Evolutionary conservation across 2,797 vertebrate genomes (phyloP).

Genomic region (Loris lydekkerianus): DNA sequence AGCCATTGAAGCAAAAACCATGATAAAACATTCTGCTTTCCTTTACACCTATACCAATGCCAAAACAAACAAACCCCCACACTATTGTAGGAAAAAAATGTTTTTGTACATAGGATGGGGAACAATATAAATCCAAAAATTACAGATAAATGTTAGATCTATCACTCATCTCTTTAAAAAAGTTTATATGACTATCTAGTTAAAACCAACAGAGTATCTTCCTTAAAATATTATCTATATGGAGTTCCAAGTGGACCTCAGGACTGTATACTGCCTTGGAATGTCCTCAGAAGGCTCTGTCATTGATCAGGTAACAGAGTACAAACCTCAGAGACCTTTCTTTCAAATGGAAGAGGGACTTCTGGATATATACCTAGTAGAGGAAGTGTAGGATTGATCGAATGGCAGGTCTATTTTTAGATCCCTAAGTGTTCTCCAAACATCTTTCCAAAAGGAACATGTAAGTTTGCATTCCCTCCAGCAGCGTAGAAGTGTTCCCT

Average conservation of each 20-base stretch:
- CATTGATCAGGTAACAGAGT: constrained; percentile 86
- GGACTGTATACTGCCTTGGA: constrained; percentile 88
- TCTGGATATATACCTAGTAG: too few relatives aligned
- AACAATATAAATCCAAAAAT: constrained; percentile 91
- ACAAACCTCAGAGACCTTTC: constrained; percentile 91
- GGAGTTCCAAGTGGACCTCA: constrained; percentile 86
- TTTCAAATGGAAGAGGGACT: constrained; percentile 87
- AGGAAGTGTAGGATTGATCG: too few relatives aligned
- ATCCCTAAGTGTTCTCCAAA: too few relatives aligned
- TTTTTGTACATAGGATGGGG: constrained; percentile 88
- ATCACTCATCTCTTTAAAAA: constrained; percentile 86
- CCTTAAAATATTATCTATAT: constrained; percentile 86
- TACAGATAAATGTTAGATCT: constrained; percentile 87
- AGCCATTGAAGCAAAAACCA: constrained; percentile 89
- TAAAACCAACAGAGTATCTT: constrained; percentile 85
- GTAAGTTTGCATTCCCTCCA: too few relatives aligned
- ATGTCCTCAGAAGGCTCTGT: constrained; percentile 92
- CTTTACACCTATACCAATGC: constrained; percentile 85
- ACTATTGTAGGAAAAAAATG: constrained; percentile 89
- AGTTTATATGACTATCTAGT: constrained; percentile 86
- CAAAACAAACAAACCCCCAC: constrained; percentile 77
- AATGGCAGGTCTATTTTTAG: too few relatives aligned
- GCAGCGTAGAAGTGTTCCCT: too few relatives aligned
- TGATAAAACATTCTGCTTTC: constrained; percentile 88
- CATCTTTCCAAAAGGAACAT: too few relatives aligned